A percentile compares a stretch with the other conserved stretches of the same genome.
Conservation (phyloP, 2,888 invertebrate genomes). For the Drosophila meridiana region DNA sequence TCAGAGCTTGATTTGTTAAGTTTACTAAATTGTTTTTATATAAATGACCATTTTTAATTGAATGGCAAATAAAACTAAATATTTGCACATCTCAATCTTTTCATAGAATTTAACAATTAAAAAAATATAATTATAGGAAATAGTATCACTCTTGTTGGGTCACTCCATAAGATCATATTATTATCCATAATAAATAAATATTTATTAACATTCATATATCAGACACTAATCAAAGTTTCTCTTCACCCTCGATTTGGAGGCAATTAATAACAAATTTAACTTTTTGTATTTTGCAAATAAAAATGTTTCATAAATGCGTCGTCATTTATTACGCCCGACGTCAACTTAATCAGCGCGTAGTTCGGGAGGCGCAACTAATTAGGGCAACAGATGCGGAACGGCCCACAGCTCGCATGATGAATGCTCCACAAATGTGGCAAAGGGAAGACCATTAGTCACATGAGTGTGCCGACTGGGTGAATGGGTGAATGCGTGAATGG, state of each 20-base stretch:
- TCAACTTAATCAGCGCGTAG: constrained; percentile 55
- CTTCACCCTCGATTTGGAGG: neutral
- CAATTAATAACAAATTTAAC: constrained; percentile 47
- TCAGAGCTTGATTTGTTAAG: neutral
- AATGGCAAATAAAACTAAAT: neutral
- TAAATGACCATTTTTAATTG: neutral
- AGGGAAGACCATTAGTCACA: constrained; percentile 63
- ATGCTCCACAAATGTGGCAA: constrained; percentile 58
- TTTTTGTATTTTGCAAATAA: constrained; percentile 29
- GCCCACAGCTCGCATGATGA: constrained; percentile 55
- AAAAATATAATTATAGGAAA: neutral
- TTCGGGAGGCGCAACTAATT: constrained; percentile 55
- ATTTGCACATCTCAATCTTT: neutral
- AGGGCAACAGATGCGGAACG: constrained; percentile 67
- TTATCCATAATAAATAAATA: neutral
- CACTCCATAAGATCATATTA: neutral
- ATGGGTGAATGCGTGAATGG: constrained; percentile 8
- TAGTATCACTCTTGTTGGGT: neutral
- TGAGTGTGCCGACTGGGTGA: constrained; percentile 24
- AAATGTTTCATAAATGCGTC: constrained; percentile 49
- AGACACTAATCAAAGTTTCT: neutral
- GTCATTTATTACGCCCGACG: constrained; percentile 42
- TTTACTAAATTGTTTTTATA: neutral
- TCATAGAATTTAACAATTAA: too few species aligned
- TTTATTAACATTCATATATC: neutral